Base-by-base conservation (phyloP, 2,113 vertebrate species). In the Catharus bicknelli region DNA sequence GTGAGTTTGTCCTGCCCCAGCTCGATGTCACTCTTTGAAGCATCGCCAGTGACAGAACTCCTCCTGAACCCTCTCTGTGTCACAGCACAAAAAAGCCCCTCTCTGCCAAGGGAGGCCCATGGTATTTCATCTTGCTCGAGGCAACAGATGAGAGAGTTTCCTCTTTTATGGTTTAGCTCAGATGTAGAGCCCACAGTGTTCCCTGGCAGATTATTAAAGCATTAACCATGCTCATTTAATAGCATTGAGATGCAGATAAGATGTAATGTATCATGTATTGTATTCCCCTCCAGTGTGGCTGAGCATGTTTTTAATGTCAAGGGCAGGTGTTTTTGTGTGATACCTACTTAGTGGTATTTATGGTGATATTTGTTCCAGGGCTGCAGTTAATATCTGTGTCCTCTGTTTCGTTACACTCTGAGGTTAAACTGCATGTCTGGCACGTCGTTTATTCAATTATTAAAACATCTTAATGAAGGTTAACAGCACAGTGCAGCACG, bases 241-340 rank as follows among this genome's bases (percentile, higher is more conserved):
- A 70, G 82, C 34, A 92, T 48, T 95, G 91, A 96, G 85, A 88
- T 95, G 86, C 86, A 92, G 92, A 95, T 93, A 93, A 93, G 75
- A 79, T 61, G 78, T 8, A 66, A 67, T 88, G 75, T 64, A 70
- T 86, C 90, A 70, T 68, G 74, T 16, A 43, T 64, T 94, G 54
- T 87, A 43, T 32, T 63, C 63, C 47, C 34, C 42, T 32, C 43
- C 70, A 22, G 27, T 58, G 89, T 57, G 51, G 54, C 62, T 90
- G 78, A 85, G 78, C 82, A 45, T 67, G 40, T 19, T 86, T 76
- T n/a, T 89, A 84, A 85, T 82, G 79, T 96, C 87, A 93, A 89
- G 58, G 72, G 90, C 81, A 92, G 58, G 67, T 93, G 75, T 76
- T 93, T 88, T 50, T 64, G 47, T 82, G 79, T 79, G 93, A 75